Percentiles rank a stretch among this genome's conserved stretches.
phyloP scores from a whole-genome alignment of 2,113 vertebrate genomes.

The Ptyas mucosa region DNA sequence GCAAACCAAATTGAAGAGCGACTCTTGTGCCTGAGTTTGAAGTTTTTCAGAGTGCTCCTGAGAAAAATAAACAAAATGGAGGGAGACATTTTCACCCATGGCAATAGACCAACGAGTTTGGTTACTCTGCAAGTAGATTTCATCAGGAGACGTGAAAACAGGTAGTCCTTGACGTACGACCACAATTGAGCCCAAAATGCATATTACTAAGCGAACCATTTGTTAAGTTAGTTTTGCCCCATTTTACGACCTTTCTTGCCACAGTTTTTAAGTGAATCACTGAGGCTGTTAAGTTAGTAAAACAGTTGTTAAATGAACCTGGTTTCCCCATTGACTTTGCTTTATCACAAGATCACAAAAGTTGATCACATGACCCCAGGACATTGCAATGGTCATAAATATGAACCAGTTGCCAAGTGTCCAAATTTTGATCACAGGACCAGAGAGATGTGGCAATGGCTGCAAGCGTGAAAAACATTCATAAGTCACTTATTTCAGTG shows the following conservation, averaged over 20 bases:
- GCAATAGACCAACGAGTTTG: not conserved
- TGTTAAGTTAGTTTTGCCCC: not conserved
- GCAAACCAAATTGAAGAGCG: conserved; percentile 76
- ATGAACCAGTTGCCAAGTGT: not conserved
- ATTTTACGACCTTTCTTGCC: not conserved
- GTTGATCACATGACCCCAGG: not conserved
- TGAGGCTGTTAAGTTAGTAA: no score
- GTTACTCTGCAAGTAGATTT: not conserved
- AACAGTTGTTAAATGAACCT: no score
- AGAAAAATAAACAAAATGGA: not conserved
- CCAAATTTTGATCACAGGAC: not conserved
- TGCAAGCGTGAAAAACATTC: not conserved
- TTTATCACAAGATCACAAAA: not conserved
- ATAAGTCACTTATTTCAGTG: no score
- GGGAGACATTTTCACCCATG: not conserved
- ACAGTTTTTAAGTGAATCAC: not conserved
- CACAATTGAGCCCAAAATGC: not conserved
- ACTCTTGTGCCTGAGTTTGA: conserved; percentile 60
- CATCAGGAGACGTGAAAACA: not conserved
- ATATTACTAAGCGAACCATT: not conserved
- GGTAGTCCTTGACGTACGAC: not conserved
- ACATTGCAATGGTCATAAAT: not conserved
- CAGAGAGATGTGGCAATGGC: not conserved
- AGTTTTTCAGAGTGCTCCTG: conserved; percentile 68
- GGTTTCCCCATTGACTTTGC: not conserved